Percentiles rank a stretch among this genome's conserved stretches.
Conservation (phyloP, 1,140 invertebrate species). For the Drosophila yakuba region DNA sequence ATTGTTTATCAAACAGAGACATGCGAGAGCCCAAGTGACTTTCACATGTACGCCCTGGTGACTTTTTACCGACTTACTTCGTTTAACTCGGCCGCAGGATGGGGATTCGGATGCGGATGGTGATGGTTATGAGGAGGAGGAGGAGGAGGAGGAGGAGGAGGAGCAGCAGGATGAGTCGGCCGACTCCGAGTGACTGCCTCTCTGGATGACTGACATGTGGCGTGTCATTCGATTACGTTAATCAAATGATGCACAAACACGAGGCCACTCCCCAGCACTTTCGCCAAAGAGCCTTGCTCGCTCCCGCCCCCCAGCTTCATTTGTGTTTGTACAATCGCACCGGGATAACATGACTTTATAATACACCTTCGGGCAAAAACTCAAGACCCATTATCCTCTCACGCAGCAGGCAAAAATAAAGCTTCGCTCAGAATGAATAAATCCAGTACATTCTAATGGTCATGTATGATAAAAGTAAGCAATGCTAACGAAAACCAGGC, state of each 20-base stretch:
- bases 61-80: constrained; percentile 72
- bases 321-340: constrained; percentile 41
- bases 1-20: constrained; percentile 74
- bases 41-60: constrained; percentile 55
- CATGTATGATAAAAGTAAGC: too few species aligned
- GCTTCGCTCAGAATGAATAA: neutral
- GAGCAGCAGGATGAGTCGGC: constrained; percentile 13
- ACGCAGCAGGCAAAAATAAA: too few species aligned
- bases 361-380: constrained; percentile 9
- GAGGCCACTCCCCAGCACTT: constrained; percentile 6
- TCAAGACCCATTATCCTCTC: constrained; percentile 18
- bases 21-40: constrained; percentile 47
- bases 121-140: neutral
- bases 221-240: constrained; percentile 79
- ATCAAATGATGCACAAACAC: constrained; percentile 82
- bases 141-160: neutral
- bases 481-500: too few species aligned
- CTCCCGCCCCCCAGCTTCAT: constrained; percentile 1
- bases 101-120: neutral
- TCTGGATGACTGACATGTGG: constrained; percentile 56
- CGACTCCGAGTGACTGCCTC: constrained; percentile 27
- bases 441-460: too few species aligned
- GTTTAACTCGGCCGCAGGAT: constrained; percentile 56
- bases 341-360: constrained; percentile 39
- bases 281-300: too few species aligned